Evolutionary conservation across 2,888 invertebrate genomes (phyloP).

Genomic region (Rhimphoctona megacephalus): DNA sequence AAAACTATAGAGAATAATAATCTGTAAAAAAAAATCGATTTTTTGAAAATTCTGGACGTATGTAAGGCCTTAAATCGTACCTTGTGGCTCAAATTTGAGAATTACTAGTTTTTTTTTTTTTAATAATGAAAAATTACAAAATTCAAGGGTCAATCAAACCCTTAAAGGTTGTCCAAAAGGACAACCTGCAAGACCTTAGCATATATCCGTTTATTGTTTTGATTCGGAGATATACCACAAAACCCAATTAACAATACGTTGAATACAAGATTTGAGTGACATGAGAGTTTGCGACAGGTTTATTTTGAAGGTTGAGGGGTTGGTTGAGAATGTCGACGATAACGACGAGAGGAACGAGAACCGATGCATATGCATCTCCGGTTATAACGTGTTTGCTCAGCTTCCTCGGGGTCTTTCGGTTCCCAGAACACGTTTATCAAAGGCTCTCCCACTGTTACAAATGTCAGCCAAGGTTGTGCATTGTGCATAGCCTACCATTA

Average conservation of each 20-base stretch:
- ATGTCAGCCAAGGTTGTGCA: not conserved
- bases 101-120: too few relatives aligned
- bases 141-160: not conserved
- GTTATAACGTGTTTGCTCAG: conserved; percentile 61
- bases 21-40: too few relatives aligned
- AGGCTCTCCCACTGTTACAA: conserved; percentile 18
- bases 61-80: too few relatives aligned
- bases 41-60: too few relatives aligned
- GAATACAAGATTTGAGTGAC: not conserved
- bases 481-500: not conserved
- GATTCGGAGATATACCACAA: not conserved
- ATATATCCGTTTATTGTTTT: not conserved
- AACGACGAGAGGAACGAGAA: conserved; percentile 22
- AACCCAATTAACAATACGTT: conserved; percentile 2
- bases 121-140: too few relatives aligned
- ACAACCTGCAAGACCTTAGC: not conserved
- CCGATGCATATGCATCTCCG: conserved; percentile 65
- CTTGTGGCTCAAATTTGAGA: too few relatives aligned
- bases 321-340: conserved; percentile 12
- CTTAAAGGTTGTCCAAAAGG: not conserved
- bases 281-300: conserved; percentile 2
- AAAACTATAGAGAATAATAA: too few relatives aligned
- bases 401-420: conserved; percentile 49
- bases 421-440: conserved; percentile 46
- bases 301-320: conserved; percentile 32